Evolutionary conservation across 2,888 invertebrate species (phyloP).

Genomic region (Ochropacha duplaris): DNA sequence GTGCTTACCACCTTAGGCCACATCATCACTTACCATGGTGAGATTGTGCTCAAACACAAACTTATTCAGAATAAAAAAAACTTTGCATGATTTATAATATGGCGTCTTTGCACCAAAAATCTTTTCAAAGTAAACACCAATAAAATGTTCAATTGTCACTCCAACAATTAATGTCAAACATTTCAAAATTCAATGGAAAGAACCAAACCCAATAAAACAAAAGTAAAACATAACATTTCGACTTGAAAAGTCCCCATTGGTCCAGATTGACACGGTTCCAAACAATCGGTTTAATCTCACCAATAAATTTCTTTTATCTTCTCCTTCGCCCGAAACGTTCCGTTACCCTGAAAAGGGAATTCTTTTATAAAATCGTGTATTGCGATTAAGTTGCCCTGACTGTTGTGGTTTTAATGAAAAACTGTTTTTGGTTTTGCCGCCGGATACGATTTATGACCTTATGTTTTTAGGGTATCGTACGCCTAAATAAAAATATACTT

Average conservation of each 20-base stretch:
- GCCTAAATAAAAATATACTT: not conserved
- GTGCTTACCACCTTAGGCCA: too few relatives aligned
- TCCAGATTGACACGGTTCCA: conserved; percentile 69
- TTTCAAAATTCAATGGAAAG: not conserved
- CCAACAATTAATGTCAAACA: not conserved
- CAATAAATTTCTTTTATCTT: conserved; percentile 77
- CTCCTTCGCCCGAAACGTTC: conserved; percentile 40
- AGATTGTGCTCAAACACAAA: too few relatives aligned
- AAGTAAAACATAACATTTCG: conserved; percentile 28
- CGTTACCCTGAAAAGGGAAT: conserved; percentile 39
- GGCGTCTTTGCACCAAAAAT: too few relatives aligned
- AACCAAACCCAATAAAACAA: not conserved
- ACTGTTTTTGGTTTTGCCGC: conserved; percentile 19
- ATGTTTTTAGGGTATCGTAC: not conserved
- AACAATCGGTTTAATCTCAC: conserved; percentile 74
- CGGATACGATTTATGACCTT: not conserved
- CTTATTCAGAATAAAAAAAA: too few relatives aligned
- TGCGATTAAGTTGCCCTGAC: conserved; percentile 39
- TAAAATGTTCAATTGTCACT: too few relatives aligned
- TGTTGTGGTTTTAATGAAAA: conserved; percentile 30
- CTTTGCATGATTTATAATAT: too few relatives aligned
- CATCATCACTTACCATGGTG: too few relatives aligned
- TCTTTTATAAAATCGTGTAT: conserved; percentile 40
- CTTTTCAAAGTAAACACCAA: too few relatives aligned
- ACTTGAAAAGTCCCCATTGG: conserved; percentile 28